These are phyloP conservation scores for Acrobasis repandana DNA, from an alignment of 2,888 invertebrate species.

Conservation along the genomic window DNA sequence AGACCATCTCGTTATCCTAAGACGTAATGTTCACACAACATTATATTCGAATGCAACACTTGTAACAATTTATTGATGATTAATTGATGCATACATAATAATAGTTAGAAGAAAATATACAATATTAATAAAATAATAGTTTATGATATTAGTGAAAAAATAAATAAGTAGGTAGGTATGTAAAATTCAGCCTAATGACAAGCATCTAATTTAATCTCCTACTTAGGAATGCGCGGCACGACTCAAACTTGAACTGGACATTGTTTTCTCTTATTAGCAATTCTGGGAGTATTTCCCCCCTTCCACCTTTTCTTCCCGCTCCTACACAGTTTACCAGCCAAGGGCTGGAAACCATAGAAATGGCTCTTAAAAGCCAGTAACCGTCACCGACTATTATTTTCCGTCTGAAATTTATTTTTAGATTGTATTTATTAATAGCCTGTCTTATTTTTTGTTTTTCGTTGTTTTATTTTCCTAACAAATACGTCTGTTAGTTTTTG, in stretches of 20 bases:
- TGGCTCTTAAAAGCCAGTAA: background rate
- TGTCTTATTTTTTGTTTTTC: background rate
- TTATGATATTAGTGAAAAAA: too few relatives aligned
- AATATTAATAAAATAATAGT: too few relatives aligned
- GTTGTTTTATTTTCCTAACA: background rate
- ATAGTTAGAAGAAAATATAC: too few relatives aligned
- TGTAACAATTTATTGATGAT: too few relatives aligned
- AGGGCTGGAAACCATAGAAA: constrained; percentile 2
- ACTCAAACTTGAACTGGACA: background rate
- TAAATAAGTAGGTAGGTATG: too few relatives aligned
- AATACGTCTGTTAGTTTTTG: background rate
- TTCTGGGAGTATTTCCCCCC: background rate
- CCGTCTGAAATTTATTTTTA: background rate
- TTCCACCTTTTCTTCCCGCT: background rate
- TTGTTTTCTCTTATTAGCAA: background rate
- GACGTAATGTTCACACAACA: too few relatives aligned
- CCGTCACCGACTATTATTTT: background rate
- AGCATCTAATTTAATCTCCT: background rate
- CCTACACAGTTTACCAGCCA: background rate
- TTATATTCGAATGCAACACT: too few relatives aligned
- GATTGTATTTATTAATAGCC: background rate
- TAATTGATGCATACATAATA: too few relatives aligned
- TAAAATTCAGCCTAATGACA: too few relatives aligned
- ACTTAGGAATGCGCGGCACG: background rate
- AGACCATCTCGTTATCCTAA: too few relatives aligned